A percentile compares a stretch with the other conserved stretches of the same genome.
Evolutionary conservation across 2,113 vertebrate genomes (phyloP).

Genomic region (Nothocercus nigrocapillus): DNA sequence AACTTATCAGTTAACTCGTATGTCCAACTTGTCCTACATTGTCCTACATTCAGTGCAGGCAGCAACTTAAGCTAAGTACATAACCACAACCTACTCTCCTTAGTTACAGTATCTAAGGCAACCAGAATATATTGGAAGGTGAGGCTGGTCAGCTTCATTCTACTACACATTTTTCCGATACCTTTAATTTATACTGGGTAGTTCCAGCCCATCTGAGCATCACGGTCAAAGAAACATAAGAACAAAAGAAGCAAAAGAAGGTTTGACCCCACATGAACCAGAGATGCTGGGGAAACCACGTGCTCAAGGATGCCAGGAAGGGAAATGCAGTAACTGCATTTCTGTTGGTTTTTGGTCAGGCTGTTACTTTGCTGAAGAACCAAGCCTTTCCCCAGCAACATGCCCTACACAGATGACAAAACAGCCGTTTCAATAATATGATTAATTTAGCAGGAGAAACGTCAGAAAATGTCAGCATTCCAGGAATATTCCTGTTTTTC

Average conservation of each 20-base stretch:
- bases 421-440: neutral
- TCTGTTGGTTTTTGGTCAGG: neutral
- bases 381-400: neutral
- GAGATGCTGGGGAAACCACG: accelerated
- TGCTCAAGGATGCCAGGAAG: neutral
- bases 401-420: neutral
- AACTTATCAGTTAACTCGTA: neutral
- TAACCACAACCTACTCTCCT: neutral
- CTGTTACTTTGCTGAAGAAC: neutral
- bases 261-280: accelerated
- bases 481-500: neutral
- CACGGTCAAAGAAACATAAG: neutral
- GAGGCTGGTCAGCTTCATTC: neutral
- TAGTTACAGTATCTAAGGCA: neutral
- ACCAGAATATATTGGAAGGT: neutral
- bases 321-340: neutral
- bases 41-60: neutral
- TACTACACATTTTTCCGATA: neutral
- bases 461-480: neutral
- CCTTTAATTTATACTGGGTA: neutral
- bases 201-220: neutral
- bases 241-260: neutral
- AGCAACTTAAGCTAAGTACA: neutral
- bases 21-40: neutral
- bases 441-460: accelerated